A percentile compares a stretch with the other conserved stretches of the same genome.
phyloP scores from a whole-genome alignment of 2,113 vertebrate species.

The Thamnaconus septentrionalis region DNA sequence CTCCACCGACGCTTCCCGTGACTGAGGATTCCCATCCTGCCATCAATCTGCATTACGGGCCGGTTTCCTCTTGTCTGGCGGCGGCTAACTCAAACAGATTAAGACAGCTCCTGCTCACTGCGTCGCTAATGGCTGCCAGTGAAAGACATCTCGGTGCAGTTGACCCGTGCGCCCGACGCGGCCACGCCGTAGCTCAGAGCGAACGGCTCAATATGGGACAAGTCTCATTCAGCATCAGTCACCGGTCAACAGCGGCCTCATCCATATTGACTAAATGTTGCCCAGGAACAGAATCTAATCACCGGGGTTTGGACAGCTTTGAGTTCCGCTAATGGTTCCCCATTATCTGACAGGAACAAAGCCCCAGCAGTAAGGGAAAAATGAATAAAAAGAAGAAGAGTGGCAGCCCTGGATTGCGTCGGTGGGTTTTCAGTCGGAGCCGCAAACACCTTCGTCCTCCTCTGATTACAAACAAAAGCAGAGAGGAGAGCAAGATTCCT shows the following conservation, averaged over 20 bases:
- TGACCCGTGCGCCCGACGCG: constrained; percentile 72
- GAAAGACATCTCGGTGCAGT: constrained; percentile 74
- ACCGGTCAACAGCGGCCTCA: constrained; percentile 69
- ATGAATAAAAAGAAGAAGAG: constrained; percentile 55
- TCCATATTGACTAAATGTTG: constrained; percentile 71
- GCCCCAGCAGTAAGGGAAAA: constrained; percentile 53
- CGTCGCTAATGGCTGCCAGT: constrained; percentile 75
- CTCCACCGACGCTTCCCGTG: constrained; percentile 54
- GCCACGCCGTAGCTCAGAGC: constrained; percentile 63
- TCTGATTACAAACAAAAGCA: constrained; percentile 18
- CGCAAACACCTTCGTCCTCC: constrained; percentile 17
- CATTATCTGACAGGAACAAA: constrained; percentile 62
- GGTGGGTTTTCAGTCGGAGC: constrained; percentile 34
- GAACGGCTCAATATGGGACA: constrained; percentile 67
- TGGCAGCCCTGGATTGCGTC: too few relatives aligned
- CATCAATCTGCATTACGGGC: constrained; percentile 78
- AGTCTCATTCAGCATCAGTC: constrained; percentile 68
- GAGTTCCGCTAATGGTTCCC: constrained; percentile 67
- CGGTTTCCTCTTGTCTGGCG: constrained; percentile 74
- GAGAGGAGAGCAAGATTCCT: constrained; percentile 28
- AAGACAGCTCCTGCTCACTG: constrained; percentile 75
- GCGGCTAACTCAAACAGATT: constrained; percentile 78
- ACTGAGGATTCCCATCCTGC: constrained; percentile 73
- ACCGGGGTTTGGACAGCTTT: constrained; percentile 59
- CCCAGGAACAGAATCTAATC: constrained; percentile 72